phyloP scores from a whole-genome alignment of 2,888 invertebrate genomes.

The Sthenelais limicola region DNA sequence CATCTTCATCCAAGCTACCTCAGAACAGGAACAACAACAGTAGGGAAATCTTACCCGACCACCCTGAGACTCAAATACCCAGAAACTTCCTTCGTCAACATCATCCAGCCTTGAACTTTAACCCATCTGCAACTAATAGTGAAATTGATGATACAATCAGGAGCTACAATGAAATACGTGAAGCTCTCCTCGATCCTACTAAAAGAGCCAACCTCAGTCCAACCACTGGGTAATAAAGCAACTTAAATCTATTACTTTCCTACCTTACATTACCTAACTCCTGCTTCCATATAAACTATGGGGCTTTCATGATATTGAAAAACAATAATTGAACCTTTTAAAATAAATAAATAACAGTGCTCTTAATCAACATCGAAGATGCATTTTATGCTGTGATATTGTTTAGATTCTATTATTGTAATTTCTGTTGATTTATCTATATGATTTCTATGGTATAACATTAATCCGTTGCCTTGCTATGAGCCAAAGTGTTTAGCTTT shows the following conservation, averaged over 20 bases:
- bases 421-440: too few relatives aligned
- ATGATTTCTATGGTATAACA: too few relatives aligned
- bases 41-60: background rate
- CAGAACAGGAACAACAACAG: constrained; percentile 25
- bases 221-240: constrained; percentile 59
- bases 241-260: background rate
- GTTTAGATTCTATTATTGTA: too few relatives aligned
- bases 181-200: constrained; percentile 58
- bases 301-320: too few relatives aligned
- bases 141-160: constrained; percentile 54
- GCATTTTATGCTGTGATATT: too few relatives aligned
- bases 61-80: background rate
- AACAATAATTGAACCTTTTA: too few relatives aligned
- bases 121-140: constrained; percentile 7
- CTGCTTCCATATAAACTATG: background rate
- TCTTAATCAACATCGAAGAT: too few relatives aligned
- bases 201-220: constrained; percentile 60
- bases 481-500: too few relatives aligned
- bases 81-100: background rate
- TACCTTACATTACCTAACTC: background rate
- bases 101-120: background rate
- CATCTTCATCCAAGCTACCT: background rate
- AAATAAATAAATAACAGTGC: too few relatives aligned
- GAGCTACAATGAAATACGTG: constrained; percentile 61
- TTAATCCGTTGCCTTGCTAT: too few relatives aligned